Percentiles rank a stretch among this genome's conserved stretches.
Evolutionary conservation across 2,113 vertebrate genomes (phyloP).

Genomic region (Sapayoa aenigma): DNA sequence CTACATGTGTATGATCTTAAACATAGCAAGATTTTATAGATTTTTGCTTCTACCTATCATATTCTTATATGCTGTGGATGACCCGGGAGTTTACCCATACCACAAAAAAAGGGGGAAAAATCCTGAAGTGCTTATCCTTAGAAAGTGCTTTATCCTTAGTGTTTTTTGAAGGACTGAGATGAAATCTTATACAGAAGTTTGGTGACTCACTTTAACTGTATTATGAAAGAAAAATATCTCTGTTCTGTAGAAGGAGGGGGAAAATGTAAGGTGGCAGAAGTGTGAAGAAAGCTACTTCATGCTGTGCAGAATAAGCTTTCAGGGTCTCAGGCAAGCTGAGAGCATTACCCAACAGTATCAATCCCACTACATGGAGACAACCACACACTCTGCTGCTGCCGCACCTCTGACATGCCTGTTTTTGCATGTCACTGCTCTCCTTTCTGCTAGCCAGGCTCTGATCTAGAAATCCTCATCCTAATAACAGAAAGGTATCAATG

Average conservation of each 20-base stretch:
- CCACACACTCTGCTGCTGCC: background rate
- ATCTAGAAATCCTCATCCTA: background rate
- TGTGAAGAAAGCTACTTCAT: background rate
- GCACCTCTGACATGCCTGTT: background rate
- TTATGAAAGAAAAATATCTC: background rate
- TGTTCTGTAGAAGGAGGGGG: background rate
- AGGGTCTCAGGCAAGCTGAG: accelerated
- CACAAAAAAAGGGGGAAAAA: background rate
- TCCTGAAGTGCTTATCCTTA: background rate
- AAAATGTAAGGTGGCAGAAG: background rate
- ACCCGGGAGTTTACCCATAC: background rate
- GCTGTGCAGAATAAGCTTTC: background rate
- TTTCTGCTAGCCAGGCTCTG: background rate
- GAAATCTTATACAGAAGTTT: background rate
- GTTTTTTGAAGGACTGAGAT: background rate
- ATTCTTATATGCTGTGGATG: background rate
- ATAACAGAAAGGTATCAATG: background rate
- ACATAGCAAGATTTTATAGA: background rate
- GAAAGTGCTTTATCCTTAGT: too few species aligned
- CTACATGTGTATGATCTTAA: background rate
- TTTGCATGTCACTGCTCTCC: accelerated
- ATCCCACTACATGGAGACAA: background rate
- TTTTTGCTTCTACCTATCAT: background rate
- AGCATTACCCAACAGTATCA: background rate
- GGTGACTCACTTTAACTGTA: background rate